Evolutionary conservation across 1,140 invertebrate species (phyloP).

Genomic region (Hyles euphorbiae): DNA sequence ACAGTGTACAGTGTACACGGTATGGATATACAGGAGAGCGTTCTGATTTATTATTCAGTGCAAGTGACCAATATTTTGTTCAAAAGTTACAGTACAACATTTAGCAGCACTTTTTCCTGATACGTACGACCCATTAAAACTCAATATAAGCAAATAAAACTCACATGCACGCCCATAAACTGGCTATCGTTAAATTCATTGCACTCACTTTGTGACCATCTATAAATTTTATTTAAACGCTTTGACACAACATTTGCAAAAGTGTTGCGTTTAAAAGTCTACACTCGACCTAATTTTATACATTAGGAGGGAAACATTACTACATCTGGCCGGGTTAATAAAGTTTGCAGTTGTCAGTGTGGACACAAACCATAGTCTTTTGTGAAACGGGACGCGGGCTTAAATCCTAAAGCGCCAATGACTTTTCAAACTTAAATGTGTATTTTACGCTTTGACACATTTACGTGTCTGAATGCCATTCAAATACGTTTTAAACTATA

Average conservation of each 20-base stretch:
- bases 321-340: slow-evolving; percentile 5
- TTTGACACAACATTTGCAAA: slow-evolving; percentile 40
- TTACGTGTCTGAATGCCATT: too few species aligned
- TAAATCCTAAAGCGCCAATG: too few species aligned
- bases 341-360: neutral
- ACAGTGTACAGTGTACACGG: too few species aligned
- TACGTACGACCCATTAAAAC: slow-evolving; percentile 62
- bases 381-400: neutral
- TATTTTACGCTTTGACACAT: too few species aligned
- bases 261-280: neutral
- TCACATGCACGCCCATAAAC: slow-evolving; percentile 57
- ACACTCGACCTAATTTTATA: slow-evolving; percentile 14
- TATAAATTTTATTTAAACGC: slow-evolving; percentile 61
- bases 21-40: neutral
- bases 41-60: slow-evolving; percentile 18
- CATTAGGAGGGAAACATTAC: slow-evolving; percentile 5
- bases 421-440: too few species aligned
- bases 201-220: slow-evolving; percentile 60
- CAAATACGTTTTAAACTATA: too few species aligned
- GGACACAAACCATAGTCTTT: slow-evolving; percentile 1
- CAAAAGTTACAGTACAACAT: slow-evolving; percentile 46
- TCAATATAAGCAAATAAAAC: slow-evolving; percentile 69
- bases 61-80: slow-evolving; percentile 17
- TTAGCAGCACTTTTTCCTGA: slow-evolving; percentile 53
- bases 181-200: slow-evolving; percentile 60